Percentiles rank a stretch among this genome's conserved stretches.
Evolutionary conservation across 2,797 vertebrate species (phyloP).

Genomic region (Emys orbicularis): DNA sequence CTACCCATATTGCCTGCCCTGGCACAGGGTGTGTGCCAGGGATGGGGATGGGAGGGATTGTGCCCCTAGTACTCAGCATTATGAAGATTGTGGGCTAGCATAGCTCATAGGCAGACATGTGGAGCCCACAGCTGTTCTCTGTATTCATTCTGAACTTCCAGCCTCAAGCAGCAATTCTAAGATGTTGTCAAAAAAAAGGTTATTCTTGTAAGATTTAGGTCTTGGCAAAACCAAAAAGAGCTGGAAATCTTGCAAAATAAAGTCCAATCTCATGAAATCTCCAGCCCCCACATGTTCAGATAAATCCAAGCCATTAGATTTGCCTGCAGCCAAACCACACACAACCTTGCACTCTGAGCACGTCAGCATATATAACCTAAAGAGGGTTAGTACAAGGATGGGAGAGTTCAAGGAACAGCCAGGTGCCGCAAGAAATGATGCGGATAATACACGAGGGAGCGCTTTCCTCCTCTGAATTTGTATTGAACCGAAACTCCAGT

Average conservation of each 20-base stretch:
- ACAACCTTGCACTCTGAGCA: neutral
- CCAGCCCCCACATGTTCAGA: neutral
- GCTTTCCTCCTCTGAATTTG: neutral
- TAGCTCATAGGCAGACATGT: neutral
- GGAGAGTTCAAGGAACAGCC: neutral
- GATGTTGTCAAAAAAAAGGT: neutral
- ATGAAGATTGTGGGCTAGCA: neutral
- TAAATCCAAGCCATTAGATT: neutral
- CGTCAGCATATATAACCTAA: neutral
- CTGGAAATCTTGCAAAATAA: neutral
- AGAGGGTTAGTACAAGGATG: neutral
- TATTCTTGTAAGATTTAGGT: neutral
- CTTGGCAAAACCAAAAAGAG: neutral
- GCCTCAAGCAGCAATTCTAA: neutral
- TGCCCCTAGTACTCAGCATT: neutral
- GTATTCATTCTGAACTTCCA: neutral
- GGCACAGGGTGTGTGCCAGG: neutral
- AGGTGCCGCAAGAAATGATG: neutral
- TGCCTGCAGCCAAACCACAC: neutral
- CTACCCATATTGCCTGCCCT: neutral
- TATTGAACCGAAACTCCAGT: neutral
- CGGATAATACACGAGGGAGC: neutral
- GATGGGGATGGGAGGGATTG: neutral
- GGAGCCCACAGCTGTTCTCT: neutral
- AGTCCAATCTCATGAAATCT: neutral